These are phyloP conservation scores for Enteromius unitaeniatus DNA, from an alignment of 2,797 vertebrate genomes.

Conservation along the genomic window DNA sequence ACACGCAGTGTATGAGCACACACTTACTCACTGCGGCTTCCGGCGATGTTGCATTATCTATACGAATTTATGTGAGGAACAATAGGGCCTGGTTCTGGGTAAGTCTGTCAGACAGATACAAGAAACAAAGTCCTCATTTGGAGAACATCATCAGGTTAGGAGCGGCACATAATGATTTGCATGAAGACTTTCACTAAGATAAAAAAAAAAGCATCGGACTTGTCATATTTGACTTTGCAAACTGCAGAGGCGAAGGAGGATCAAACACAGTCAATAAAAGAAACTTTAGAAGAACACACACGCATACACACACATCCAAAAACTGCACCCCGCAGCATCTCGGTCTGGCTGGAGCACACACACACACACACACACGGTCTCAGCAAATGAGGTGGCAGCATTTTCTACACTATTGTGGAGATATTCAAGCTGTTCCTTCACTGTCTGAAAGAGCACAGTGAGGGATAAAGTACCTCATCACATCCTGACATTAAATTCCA, in stretches of 20 bases:
- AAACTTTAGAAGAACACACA: slow-evolving; percentile 60
- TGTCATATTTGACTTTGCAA: slow-evolving; percentile 33
- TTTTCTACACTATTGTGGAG: slow-evolving; percentile 1
- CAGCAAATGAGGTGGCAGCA: slow-evolving; percentile 22
- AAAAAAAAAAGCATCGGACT: slow-evolving; percentile 11
- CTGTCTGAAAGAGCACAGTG: slow-evolving; percentile 24
- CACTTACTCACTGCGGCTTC: slow-evolving; percentile 1
- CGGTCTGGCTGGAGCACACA: background rate
- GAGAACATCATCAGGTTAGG: background rate
- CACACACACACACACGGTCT: background rate
- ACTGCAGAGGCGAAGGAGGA: slow-evolving; percentile 49
- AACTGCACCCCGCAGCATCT: slow-evolving; percentile 30
- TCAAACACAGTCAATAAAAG: slow-evolving; percentile 64
- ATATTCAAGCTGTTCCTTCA: slow-evolving; percentile 27
- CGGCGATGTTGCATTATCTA: slow-evolving; percentile 13
- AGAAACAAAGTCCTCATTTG: slow-evolving; percentile 19
- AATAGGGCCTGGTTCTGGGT: background rate
- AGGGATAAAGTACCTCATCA: slow-evolving; percentile 18
- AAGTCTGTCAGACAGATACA: background rate
- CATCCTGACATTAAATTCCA: background rate
- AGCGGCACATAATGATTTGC: slow-evolving; percentile 30
- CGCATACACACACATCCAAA: slow-evolving; percentile 22
- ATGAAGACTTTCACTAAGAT: slow-evolving; percentile 37
- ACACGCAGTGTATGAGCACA: slow-evolving; percentile 16
- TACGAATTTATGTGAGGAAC: background rate